Evolutionary conservation across 2,797 vertebrate genomes (phyloP), one percentile per base, ranked within the genome.

Genomic region (Telmatherina bonti): DNA sequence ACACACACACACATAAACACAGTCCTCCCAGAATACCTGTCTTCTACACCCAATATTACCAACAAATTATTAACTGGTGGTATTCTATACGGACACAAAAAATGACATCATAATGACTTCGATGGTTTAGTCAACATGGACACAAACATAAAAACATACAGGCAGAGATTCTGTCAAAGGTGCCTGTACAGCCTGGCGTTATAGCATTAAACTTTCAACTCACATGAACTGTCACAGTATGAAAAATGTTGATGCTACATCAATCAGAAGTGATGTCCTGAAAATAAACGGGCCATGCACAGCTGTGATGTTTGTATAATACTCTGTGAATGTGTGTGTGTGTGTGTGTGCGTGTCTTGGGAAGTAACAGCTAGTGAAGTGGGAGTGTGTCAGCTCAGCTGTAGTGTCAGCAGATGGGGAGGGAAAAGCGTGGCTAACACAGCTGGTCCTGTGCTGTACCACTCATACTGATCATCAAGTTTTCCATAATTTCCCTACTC

Each of bases 361-460:
- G 82, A 80, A 76, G 78, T 67, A 81, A 65, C 72, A 85, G 76
- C 45, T 74, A 78, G 65, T 79, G 78, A 86, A 86, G 83, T 84
- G 88, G 62, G 80, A 85, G 76, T 62, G 77, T 85, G 85, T 86
- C 76, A 88, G 85, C 78, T 90, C 84, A 86, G 76, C 85, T 87
- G 84, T 88, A 72, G 69, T 88, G 76, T 83, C 72, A 80, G 76
- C 89, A 91, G 88, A 92, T 90, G 89, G 88, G 79, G 78, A 76
- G 79, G 78, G 67, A 74, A 65, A 72, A 71, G 70, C 67, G 70
- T 59, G 62, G 84, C 87, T 71, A 81, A 83, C 86, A 82, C 88
- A 88, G 81, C 89, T 89, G 88, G 81, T 82, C 69, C 81, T 65
- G 61, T 38, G 79, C 77, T 82, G 72, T 78, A 62, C 70, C 54